Conservation (phyloP, 2,113 vertebrate genomes). For the Calyptomena viridis region DNA sequence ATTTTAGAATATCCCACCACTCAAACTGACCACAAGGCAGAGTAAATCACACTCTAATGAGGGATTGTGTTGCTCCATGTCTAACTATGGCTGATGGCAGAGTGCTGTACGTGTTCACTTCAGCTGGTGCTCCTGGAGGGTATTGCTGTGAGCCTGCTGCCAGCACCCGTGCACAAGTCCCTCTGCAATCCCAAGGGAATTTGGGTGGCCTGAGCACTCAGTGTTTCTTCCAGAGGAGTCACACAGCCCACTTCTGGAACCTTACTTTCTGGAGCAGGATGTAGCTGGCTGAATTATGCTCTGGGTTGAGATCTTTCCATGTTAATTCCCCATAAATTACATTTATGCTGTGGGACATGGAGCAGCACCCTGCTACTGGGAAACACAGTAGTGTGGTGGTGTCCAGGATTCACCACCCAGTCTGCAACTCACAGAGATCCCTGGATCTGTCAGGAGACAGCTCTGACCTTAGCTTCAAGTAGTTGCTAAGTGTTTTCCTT, state of each 20-base stretch:
- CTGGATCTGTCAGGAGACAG: not conserved
- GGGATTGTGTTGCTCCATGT: not conserved
- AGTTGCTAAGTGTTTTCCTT: not conserved
- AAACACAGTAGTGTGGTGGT: not conserved
- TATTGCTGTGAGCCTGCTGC: not conserved
- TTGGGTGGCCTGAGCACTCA: rapidly evolving
- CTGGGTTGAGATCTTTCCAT: rapidly evolving
- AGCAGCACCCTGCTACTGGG: not conserved
- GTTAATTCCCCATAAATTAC: not conserved
- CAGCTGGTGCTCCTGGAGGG: not conserved
- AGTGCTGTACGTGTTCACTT: rapidly evolving
- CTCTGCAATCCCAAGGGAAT: not conserved
- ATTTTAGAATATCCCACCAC: not conserved
- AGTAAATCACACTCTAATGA: not conserved
- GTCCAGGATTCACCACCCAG: too few relatives aligned
- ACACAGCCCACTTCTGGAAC: not conserved
- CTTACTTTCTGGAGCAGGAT: not conserved
- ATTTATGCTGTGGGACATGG: rapidly evolving
- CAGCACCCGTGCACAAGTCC: not conserved
- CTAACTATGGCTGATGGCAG: not conserved
- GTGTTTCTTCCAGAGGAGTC: not conserved
- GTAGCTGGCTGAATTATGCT: not conserved
- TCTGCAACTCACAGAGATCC: not conserved
- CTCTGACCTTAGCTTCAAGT: not conserved
- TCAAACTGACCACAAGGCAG: not conserved